A percentile compares a stretch with the other conserved stretches of the same genome.
Evolutionary conservation across 2,113 vertebrate species (phyloP).

Genomic region (Tyrannus savana): DNA sequence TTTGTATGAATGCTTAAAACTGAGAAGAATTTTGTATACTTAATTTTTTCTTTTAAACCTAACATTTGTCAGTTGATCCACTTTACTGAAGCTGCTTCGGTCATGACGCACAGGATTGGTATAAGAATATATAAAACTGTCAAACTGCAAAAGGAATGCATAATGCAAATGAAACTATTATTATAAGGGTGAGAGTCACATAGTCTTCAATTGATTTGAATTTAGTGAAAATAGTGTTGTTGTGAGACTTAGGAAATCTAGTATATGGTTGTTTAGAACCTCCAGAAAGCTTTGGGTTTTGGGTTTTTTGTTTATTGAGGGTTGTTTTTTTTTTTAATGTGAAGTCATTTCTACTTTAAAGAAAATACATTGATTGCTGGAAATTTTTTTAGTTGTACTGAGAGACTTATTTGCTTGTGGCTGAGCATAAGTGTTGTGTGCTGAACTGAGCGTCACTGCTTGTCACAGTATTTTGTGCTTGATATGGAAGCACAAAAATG

Average conservation of each 20-base stretch:
- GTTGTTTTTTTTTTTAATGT: too few relatives aligned
- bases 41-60: background rate
- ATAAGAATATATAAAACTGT: background rate
- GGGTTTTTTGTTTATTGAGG: background rate
- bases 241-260: background rate
- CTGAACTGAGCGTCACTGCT: background rate
- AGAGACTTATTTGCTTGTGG: background rate
- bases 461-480: background rate
- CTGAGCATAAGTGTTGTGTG: background rate
- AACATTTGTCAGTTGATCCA: background rate
- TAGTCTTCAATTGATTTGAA: background rate
- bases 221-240: background rate
- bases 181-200: background rate
- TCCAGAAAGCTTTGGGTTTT: background rate
- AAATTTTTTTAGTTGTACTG: background rate
- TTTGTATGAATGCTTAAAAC: background rate
- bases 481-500: background rate
- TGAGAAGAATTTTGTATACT: background rate
- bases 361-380: rapidly evolving
- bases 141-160: background rate
- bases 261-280: background rate
- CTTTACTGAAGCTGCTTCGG: background rate
- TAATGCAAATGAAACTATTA: background rate
- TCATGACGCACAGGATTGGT: background rate
- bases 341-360: background rate